Percentiles rank a stretch among this genome's conserved stretches.
These are phyloP conservation scores for Choreutis nemorana DNA, from an alignment of 2,888 invertebrate species.

Conservation along the genomic window DNA sequence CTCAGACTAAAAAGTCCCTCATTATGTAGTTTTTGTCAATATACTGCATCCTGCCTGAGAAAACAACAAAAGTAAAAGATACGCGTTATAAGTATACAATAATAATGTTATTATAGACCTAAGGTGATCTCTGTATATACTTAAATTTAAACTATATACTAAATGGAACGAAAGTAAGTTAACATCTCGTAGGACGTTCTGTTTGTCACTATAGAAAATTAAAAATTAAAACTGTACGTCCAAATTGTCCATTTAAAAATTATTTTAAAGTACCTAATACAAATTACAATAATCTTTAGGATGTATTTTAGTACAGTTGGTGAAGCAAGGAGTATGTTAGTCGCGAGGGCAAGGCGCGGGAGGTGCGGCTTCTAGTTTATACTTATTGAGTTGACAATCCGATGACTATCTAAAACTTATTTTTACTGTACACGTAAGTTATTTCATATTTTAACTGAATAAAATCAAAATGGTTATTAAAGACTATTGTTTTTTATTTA, in stretches of 20 bases:
- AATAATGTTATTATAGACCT: conserved; percentile 17
- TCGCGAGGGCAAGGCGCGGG: conserved; percentile 28
- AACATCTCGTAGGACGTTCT: conserved; percentile 34
- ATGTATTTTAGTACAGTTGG: conserved; percentile 51
- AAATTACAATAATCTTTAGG: conserved; percentile 62
- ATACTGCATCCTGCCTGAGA: too few relatives aligned
- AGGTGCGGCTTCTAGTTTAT: conserved; percentile 33
- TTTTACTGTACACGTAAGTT: conserved; percentile 65
- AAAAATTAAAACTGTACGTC: conserved; percentile 63
- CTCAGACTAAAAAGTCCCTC: too few relatives aligned
- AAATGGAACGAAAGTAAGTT: conserved; percentile 54
- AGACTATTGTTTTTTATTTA: conserved; percentile 27
- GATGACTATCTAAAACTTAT: conserved; percentile 60
- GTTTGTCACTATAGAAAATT: conserved; percentile 28
- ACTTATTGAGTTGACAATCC: conserved; percentile 30
- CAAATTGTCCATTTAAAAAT: conserved; percentile 68
- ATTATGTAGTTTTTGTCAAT: too few relatives aligned
- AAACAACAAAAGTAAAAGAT: conserved; percentile 1
- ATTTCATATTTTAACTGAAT: conserved; percentile 67
- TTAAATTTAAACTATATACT: conserved; percentile 14
- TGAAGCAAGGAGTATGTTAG: conserved; percentile 39
- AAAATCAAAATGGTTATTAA: conserved; percentile 65
- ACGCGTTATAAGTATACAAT: conserved; percentile 24
- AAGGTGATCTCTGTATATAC: conserved; percentile 34
- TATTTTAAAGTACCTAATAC: conserved; percentile 64